These are phyloP conservation scores for Chloroceryle aenea DNA, from an alignment of 2,113 vertebrate species.

Conservation along the genomic window DNA sequence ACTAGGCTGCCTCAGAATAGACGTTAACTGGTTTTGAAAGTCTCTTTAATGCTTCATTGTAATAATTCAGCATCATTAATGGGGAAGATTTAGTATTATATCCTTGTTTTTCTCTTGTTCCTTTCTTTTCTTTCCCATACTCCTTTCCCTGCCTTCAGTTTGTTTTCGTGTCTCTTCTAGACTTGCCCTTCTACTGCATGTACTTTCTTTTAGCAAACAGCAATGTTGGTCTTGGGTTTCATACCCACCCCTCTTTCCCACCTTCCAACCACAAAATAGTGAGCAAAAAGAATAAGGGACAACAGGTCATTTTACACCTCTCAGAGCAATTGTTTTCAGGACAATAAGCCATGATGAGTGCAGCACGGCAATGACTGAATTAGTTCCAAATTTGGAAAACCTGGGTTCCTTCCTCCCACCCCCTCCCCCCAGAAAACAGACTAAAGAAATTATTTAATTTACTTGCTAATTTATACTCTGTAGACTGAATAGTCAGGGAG, in stretches of 20 bases:
- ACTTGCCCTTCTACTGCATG: neutral
- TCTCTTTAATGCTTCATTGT: constrained; percentile 8
- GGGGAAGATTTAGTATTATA: neutral
- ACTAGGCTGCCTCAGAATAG: constrained; percentile 8
- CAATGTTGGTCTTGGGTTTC: neutral
- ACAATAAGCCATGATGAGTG: neutral
- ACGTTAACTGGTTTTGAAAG: constrained; percentile 20
- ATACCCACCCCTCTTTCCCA: neutral
- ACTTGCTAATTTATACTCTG: constrained; percentile 23
- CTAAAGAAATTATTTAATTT: neutral
- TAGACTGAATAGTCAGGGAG: constrained; percentile 49
- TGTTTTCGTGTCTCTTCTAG: neutral
- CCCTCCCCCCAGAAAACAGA: neutral
- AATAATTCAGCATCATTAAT: neutral
- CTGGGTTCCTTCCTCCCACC: neutral
- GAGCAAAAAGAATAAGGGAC: neutral
- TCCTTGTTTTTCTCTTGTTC: neutral
- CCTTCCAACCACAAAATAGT: neutral
- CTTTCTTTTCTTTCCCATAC: neutral
- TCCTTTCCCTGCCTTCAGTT: neutral
- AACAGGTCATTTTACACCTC: constrained; percentile 7
- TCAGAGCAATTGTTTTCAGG: neutral
- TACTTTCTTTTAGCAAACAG: neutral
- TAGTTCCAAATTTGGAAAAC: constrained; percentile 3
- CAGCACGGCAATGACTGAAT: neutral